Evolutionary conservation across 1,140 invertebrate genomes (phyloP), one percentile per base, ranked within the genome.

Genomic region (Heliconius himera): DNA sequence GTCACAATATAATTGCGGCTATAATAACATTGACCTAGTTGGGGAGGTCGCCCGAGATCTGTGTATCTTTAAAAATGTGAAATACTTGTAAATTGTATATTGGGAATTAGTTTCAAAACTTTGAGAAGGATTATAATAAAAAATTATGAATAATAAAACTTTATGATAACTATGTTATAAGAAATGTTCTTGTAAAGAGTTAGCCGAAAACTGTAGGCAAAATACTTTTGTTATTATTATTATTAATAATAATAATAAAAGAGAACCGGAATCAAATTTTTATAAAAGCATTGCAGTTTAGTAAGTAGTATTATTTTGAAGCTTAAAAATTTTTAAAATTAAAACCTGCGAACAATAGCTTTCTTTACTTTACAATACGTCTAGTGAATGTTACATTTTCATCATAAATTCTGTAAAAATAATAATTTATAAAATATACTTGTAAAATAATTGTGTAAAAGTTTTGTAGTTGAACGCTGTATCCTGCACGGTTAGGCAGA

Each of bases 21-120:
- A 54, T 54, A 74, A 74, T 74, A 74, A 54, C 51, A 46, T 74
- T 74, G 73, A 74, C 73, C 73, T 54, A 41, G 5, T 74, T 74
- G 22, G 51, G 46, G 26, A 33, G 73, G 16, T 74, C 73, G 41
- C 49, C 11, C 29, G 46, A 73, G 51, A 29, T 54, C 26, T 54
- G 51, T 74, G 29, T 33, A 26, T 66, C 60, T 66, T 66, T 29
- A 72, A 72, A 72, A 72, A 72, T 41, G 70, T 38, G 8, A 38
- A n/a, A 72, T 18, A 38, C 20, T 36, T 41, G 70, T 38, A 66
- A 66, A 66, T 66, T 66, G 22, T 66, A 66, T 66, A 6, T 66
- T 29, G 13, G 13, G 9, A 66, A 66, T 66, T 29, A 29, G 26
- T 66, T 66, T 29, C 26, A 4, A n/a, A 66, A 66, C 11, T 66